These are phyloP conservation scores for Lutjanus argentimaculatus DNA, from an alignment of 2,797 vertebrate species.

Conservation along the genomic window DNA sequence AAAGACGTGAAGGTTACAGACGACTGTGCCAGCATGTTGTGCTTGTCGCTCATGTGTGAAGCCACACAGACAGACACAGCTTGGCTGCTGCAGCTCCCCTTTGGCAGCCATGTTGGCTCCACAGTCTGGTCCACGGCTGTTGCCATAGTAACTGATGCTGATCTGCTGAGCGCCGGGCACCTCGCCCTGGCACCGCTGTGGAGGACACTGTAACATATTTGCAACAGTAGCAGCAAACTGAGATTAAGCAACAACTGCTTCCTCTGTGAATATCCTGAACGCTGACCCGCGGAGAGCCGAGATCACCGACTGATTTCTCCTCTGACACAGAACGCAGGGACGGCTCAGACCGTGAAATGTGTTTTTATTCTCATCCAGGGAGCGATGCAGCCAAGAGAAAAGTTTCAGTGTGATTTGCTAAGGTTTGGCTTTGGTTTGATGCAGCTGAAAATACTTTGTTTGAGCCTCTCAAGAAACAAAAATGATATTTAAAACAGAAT, in stretches of 20 bases:
- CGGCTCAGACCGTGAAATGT: not conserved
- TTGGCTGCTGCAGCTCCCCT: conserved; percentile 61
- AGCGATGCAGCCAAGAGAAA: not conserved
- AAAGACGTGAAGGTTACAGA: conserved; percentile 15
- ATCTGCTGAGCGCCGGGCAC: conserved; percentile 48
- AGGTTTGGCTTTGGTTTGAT: not conserved
- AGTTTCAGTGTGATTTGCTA: not conserved
- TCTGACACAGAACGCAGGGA: not conserved
- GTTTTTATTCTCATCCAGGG: not conserved
- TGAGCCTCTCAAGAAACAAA: not conserved
- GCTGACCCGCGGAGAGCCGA: not conserved
- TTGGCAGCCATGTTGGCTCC: conserved; percentile 70
- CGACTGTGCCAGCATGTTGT: conserved; percentile 5
- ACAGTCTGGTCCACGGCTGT: conserved; percentile 58
- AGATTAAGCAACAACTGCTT: conserved; percentile 14
- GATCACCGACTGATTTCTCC: not conserved
- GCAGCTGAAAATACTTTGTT: not conserved
- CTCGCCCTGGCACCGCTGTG: conserved; percentile 40
- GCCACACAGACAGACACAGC: conserved; percentile 34
- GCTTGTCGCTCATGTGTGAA: conserved; percentile 48
- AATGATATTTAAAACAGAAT: not conserved
- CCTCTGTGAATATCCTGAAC: conserved; percentile 3
- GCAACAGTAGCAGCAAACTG: conserved; percentile 19
- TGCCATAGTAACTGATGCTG: conserved; percentile 75
- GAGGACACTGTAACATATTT: conserved; percentile 52